phyloP scores from a whole-genome alignment of 2,797 vertebrate genomes.

The Emys orbicularis region DNA sequence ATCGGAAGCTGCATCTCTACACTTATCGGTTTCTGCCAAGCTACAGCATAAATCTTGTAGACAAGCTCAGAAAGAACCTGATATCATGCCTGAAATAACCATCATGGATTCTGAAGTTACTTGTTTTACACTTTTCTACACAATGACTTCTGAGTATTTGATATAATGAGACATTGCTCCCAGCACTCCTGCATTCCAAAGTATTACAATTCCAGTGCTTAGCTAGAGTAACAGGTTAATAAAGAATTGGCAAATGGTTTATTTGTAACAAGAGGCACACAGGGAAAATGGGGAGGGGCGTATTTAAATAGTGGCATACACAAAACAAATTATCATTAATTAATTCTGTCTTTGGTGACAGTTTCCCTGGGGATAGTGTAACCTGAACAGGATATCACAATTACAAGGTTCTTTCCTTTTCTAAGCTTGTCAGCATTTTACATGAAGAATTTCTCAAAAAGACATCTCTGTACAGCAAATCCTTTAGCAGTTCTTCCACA shows the following conservation, averaged over 20 bases:
- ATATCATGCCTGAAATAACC: conserved; percentile 56
- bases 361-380: conserved; percentile 58
- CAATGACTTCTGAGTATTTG: conserved; percentile 57
- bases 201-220: conserved; percentile 11
- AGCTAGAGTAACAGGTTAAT: conserved; percentile 65
- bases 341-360: conserved; percentile 69
- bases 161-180: conserved; percentile 69
- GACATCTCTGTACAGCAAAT: conserved; percentile 30
- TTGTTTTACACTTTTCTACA: conserved; percentile 77
- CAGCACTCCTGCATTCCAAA: not conserved
- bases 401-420: conserved; percentile 50
- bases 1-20: conserved; percentile 10
- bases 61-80: conserved; percentile 49
- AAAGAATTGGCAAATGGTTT: conserved; percentile 66
- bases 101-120: conserved; percentile 63
- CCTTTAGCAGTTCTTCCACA: not conserved
- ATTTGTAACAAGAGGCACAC: conserved; percentile 54
- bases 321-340: conserved; percentile 62
- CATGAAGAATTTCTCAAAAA: conserved; percentile 63
- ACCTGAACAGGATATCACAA: conserved; percentile 68
- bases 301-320: conserved; percentile 57
- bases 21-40: conserved; percentile 37
- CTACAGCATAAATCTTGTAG: conserved; percentile 51
- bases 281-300: conserved; percentile 18
- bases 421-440: conserved; percentile 44